These are phyloP conservation scores for Regulus satrapa DNA, from an alignment of 2,113 vertebrate species.

Conservation along the genomic window DNA sequence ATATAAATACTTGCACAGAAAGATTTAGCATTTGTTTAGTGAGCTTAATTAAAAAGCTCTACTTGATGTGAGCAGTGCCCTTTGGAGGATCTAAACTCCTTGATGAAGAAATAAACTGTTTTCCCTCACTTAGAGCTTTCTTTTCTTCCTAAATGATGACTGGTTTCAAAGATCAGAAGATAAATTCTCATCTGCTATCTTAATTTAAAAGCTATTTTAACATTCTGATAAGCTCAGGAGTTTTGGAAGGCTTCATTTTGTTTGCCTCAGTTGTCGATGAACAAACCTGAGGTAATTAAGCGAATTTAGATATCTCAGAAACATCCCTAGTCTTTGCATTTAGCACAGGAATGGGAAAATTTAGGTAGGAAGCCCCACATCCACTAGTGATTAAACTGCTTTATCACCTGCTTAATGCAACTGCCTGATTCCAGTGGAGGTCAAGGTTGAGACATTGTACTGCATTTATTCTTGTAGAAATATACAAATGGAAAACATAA, in stretches of 20 bases:
- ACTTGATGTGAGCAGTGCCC: not conserved
- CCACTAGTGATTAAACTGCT: not conserved
- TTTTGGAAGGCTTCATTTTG: not conserved
- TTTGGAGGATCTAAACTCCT: conserved; percentile 8
- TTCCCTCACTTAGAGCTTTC: not conserved
- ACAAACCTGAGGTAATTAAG: not conserved
- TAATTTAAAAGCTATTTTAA: conserved; percentile 15
- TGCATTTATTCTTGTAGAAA: not conserved
- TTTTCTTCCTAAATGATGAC: not conserved
- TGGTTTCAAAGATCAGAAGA: not conserved
- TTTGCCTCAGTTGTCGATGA: not conserved
- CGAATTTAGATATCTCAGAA: not conserved
- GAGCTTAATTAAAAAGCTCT: conserved; percentile 51
- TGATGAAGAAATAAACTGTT: conserved; percentile 36
- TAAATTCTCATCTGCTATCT: conserved; percentile 9
- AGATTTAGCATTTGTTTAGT: conserved; percentile 44
- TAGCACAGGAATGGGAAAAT: not conserved
- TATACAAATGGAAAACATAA: not conserved
- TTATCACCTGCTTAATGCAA: not conserved
- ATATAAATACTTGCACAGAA: conserved; percentile 28
- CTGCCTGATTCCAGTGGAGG: not conserved
- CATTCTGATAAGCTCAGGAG: not conserved
- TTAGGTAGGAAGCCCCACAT: not conserved
- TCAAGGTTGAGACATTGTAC: not conserved
- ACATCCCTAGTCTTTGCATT: not conserved